These are phyloP conservation scores for Trachelus stipa DNA, from an alignment of 2,888 invertebrate genomes.

Conservation along the genomic window DNA sequence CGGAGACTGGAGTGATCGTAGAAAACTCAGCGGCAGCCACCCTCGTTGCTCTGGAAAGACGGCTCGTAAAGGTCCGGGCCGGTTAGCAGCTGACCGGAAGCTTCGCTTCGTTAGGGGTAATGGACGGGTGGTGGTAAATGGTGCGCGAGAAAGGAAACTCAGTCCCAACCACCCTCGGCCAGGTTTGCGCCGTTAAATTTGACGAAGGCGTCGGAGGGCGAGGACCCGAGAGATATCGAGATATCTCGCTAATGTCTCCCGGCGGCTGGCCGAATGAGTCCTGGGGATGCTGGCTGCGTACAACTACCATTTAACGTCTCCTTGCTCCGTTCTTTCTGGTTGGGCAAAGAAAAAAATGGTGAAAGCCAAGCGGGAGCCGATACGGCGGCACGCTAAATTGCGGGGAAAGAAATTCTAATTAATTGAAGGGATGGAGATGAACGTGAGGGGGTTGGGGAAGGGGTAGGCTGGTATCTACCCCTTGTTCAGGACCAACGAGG, in stretches of 20 bases:
- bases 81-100: neutral
- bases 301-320: neutral
- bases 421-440: neutral
- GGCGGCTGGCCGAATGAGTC: neutral
- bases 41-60: neutral
- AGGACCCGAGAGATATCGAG: neutral
- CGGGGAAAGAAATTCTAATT: constrained; percentile 3
- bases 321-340: neutral
- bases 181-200: neutral
- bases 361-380: neutral
- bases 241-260: neutral
- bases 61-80: neutral
- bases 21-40: neutral
- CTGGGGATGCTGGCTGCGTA: neutral
- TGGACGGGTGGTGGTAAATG: neutral
- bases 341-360: neutral
- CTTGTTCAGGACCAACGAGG: neutral
- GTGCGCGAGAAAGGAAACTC: neutral
- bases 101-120: neutral
- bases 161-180: neutral
- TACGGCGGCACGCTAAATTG: neutral
- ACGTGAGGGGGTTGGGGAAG: neutral
- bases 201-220: neutral
- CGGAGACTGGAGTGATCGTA: neutral
- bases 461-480: neutral